phyloP scores from a whole-genome alignment of 2,888 invertebrate species.

The Sinelater perroti region DNA sequence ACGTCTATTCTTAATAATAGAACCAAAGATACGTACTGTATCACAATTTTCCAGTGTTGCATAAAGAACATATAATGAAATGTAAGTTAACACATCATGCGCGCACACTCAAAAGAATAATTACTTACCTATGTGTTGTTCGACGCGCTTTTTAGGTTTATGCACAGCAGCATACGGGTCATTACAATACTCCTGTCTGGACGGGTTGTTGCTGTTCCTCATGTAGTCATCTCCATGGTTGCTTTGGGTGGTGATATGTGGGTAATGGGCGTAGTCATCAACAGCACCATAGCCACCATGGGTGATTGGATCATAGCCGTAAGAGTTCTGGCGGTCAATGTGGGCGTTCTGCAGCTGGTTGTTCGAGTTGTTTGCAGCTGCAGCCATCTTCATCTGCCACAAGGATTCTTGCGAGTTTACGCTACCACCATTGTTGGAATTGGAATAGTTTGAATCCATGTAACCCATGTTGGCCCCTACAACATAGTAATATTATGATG shows the following conservation, averaged over 20 bases:
- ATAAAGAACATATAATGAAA: too few species aligned
- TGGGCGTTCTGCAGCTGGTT: conserved; percentile 67
- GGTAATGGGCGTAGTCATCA: conserved; percentile 87
- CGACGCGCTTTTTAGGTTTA: conserved; percentile 88
- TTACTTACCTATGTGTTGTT: conserved; percentile 83
- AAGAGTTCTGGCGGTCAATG: conserved; percentile 73
- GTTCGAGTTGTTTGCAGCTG: conserved; percentile 74
- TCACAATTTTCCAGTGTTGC: too few species aligned
- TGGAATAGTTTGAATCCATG: conserved; percentile 91
- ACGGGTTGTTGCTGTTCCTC: conserved; percentile 81
- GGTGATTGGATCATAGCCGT: conserved; percentile 80
- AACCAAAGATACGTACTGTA: too few species aligned
- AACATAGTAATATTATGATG: conserved; percentile 39
- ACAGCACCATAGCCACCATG: conserved; percentile 85
- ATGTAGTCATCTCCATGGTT: conserved; percentile 76
- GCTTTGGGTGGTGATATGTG: conserved; percentile 75
- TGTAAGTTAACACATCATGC: too few species aligned
- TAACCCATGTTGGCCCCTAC: conserved; percentile 89
- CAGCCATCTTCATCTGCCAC: conserved; percentile 93
- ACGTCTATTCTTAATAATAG: too few species aligned
- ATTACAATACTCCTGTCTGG: conserved; percentile 86
- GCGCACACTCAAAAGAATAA: too few species aligned
- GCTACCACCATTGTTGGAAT: conserved; percentile 94
- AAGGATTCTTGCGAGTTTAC: conserved; percentile 94
- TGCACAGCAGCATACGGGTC: conserved; percentile 90